These are phyloP conservation scores for Porites evermanni DNA, from an alignment of 92 coral and sea anemone species.

Conservation along the genomic window DNA sequence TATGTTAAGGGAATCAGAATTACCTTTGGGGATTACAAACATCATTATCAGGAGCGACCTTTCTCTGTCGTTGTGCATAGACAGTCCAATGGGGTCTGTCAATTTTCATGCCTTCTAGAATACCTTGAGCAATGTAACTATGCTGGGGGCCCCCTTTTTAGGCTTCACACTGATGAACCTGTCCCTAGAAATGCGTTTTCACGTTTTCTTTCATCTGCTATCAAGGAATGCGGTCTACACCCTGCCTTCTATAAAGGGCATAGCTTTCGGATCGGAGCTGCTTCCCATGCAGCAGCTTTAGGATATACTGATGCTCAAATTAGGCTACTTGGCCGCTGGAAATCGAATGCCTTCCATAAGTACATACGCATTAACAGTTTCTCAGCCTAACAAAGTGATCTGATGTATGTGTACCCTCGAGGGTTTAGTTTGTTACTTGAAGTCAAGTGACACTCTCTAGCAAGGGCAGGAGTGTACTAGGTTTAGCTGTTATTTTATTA, in stretches of 20 bases:
- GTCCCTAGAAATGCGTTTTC: slow-evolving; percentile 35
- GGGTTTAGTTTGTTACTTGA: neutral
- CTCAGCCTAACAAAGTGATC: too few species aligned
- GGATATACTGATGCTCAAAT: slow-evolving; percentile 55
- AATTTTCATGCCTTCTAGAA: neutral
- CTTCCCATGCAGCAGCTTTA: slow-evolving; percentile 55
- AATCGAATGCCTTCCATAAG: slow-evolving; percentile 50
- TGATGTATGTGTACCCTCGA: too few species aligned
- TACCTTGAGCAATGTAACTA: neutral
- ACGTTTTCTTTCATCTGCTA: slow-evolving; percentile 5
- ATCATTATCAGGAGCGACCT: neutral
- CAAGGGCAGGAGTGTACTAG: too few species aligned
- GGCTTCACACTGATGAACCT: neutral
- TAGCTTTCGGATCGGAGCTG: slow-evolving; percentile 62
- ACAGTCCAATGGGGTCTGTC: neutral
- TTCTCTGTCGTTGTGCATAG: neutral
- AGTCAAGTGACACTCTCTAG: neutral
- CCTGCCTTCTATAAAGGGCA: slow-evolving; percentile 37
- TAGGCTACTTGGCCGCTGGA: slow-evolving; percentile 53
- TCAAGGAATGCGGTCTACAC: slow-evolving; percentile 35
- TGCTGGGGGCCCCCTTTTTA: slow-evolving; percentile 26
- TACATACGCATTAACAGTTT: neutral
- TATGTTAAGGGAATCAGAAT: neutral
- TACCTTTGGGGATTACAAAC: slow-evolving; percentile 24
- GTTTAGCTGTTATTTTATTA: too few species aligned